Base-by-base conservation (phyloP, 2,888 invertebrate species). In the Pseudococcus jackbeardsleyi region DNA sequence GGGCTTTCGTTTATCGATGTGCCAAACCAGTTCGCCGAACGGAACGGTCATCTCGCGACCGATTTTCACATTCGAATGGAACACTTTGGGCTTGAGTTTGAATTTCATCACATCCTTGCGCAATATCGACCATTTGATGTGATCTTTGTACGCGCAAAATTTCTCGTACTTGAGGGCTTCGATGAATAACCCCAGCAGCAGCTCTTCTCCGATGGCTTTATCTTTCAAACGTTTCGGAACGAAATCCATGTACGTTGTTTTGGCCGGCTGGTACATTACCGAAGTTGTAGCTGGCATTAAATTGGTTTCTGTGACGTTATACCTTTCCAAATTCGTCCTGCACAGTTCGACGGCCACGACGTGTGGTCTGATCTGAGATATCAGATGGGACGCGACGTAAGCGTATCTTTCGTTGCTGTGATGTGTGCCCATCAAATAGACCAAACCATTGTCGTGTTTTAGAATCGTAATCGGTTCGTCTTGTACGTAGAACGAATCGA, bases 341-440 rank as follows among this genome's bases (percentile, higher is more conserved):
- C 88, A 88, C 3, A 88, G 77, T 33, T 88, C 88, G 68, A 88
- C 84, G 22, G 72, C 88, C 4, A 88, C 88, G 11, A 72, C 42
- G 48, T 85, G 84, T 19, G 88, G 88, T 48, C 50, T 84, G 9
- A 85, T 50, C 3, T 22, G 33, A 0, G 48, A 12, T 7, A 88
- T 39, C 2, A 88, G 77, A 42, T 64, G 12, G 1, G 39, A 46
- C 9, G 77, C 85, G 26, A 84, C 85, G n/a, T 48, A 22, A 6
- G 84, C 85, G 72, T 85, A 85, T 46, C 77, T 48, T 26, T 64
- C 48, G 46, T 85, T 39, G 26, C 59, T 85, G 46, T 88, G 88
- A 48, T 85, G 68, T 0, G 88, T 88, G 26, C 88, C 88, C 42
- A 88, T 64, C 17, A 88, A 42, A 46, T 88, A 85, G 12, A 87